Conservation (phyloP, 2,113 vertebrate genomes). For the Nibea albiflora region DNA sequence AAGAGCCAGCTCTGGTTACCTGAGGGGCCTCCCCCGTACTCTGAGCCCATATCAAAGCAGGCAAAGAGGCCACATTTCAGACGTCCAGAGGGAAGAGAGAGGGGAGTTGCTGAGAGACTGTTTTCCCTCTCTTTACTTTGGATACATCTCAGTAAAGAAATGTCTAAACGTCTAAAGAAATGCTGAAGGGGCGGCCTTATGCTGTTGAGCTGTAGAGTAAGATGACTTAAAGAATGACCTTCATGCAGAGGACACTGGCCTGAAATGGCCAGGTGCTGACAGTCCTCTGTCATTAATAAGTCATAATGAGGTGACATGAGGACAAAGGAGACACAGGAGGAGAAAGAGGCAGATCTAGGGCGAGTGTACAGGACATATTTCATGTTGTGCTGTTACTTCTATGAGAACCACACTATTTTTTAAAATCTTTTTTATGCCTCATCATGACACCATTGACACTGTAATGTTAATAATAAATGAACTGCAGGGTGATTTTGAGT, state of each 20-base stretch:
- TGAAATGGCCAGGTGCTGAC: conserved; percentile 65
- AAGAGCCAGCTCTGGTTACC: conserved; percentile 68
- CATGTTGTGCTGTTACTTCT: background rate
- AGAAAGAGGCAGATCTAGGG: background rate
- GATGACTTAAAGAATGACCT: conserved; percentile 32
- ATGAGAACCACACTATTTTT: background rate
- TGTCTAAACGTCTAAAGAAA: conserved; percentile 15
- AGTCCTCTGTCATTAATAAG: conserved; percentile 41
- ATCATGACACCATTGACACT: background rate
- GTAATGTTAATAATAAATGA: background rate
- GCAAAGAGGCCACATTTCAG: conserved; percentile 51
- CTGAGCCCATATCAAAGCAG: conserved; percentile 59
- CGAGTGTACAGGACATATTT: background rate
- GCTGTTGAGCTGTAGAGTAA: background rate
- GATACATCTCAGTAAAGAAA: conserved; percentile 38
- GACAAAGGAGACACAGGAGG: conserved; percentile 6
- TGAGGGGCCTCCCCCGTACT: conserved; percentile 59
- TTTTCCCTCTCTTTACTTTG: conserved; percentile 54
- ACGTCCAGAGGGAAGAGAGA: conserved; percentile 36
- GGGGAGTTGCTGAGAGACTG: conserved; percentile 42
- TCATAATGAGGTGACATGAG: conserved; percentile 35
- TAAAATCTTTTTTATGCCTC: background rate
- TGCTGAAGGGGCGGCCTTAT: background rate
- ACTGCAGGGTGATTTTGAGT: background rate
- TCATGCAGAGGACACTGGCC: conserved; percentile 21